Base-by-base conservation (phyloP, 2,797 vertebrate species). In the Pempheris klunzingeri region DNA sequence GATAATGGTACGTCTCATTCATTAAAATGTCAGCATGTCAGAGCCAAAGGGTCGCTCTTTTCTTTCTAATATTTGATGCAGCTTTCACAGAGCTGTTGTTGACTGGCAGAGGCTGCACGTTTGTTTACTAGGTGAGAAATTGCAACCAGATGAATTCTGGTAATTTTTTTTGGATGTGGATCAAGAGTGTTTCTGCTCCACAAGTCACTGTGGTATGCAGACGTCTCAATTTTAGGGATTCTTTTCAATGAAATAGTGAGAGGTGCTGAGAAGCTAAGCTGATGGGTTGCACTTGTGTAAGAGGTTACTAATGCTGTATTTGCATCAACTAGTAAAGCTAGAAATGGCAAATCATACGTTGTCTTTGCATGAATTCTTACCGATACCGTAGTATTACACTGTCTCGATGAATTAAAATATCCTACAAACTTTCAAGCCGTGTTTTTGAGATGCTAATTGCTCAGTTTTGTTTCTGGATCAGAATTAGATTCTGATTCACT, bases 1-100 rank as follows among this genome's bases (percentile, higher is more conserved):
- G 57, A 89, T 90, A 89, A 90, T 90, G 47, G 70, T 74, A 47
- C 7, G 8, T 76, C 66, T 88, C 82, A 84, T 90, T 85, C 71
- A 74, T 85, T 90, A 50, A 83, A 83, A 85, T 85, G 88, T 83
- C 88, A 90, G 57, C 39, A 50, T 73, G 82, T 82, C 80, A 90
- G 32, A 80, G 68, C 34, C 58, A 12, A 28, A 11, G 59, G 59
- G 58, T 81, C 22, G 44, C 69, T 55, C 47, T 47, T 70, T 78
- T 61, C 62, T 68, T 24, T 74, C 47, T 22, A 7, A 43, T 69
- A 52, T 76, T 49, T 59, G 38, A 78, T 58, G 59, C 77, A 22
- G 18, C 53, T 71, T 59, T 65, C 20, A 60, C 20, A 24, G 69
- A 80, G 68, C 55, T 11, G 36, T 24, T 43, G 62, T 43, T 49